phyloP scores from a whole-genome alignment of 92 coral and sea anemone species.

The Epizoanthus scotinus region DNA sequence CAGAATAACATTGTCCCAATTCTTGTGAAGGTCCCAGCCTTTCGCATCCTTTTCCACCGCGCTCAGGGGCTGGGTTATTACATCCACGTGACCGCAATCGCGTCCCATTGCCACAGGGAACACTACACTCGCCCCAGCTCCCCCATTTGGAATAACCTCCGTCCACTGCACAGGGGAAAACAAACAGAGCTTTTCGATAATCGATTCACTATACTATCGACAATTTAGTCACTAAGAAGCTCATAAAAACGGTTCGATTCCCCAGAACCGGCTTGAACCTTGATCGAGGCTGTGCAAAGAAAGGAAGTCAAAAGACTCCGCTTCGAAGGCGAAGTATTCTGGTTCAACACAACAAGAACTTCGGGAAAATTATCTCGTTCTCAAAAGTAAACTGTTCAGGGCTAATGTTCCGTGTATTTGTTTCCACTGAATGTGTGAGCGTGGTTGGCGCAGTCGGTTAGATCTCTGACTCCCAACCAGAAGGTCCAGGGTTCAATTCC shows the following conservation, averaged over 20 bases:
- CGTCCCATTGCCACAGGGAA: conserved; percentile 34
- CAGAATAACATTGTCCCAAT: conserved; percentile 1
- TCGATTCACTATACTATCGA: background rate
- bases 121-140: conserved; percentile 39
- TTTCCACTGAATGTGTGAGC: background rate
- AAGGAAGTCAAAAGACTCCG: too few relatives aligned
- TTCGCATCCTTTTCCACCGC: background rate
- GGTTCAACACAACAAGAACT: too few relatives aligned
- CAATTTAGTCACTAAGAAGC: too few relatives aligned
- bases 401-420: background rate
- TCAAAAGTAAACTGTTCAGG: background rate
- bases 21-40: conserved; percentile 15
- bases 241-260: background rate
- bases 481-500: too few relatives aligned
- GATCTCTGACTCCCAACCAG: too few relatives aligned
- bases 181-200: background rate
- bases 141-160: conserved; percentile 28
- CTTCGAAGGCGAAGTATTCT: background rate
- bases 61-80: conserved; percentile 30
- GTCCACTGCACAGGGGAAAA: background rate
- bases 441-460: too few relatives aligned
- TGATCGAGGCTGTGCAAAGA: too few relatives aligned
- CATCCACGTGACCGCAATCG: conserved; percentile 29
- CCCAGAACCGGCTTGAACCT: background rate
- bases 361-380: background rate